Evolutionary conservation across 2,888 invertebrate genomes (phyloP).

Genomic region (Amiota mariae): DNA sequence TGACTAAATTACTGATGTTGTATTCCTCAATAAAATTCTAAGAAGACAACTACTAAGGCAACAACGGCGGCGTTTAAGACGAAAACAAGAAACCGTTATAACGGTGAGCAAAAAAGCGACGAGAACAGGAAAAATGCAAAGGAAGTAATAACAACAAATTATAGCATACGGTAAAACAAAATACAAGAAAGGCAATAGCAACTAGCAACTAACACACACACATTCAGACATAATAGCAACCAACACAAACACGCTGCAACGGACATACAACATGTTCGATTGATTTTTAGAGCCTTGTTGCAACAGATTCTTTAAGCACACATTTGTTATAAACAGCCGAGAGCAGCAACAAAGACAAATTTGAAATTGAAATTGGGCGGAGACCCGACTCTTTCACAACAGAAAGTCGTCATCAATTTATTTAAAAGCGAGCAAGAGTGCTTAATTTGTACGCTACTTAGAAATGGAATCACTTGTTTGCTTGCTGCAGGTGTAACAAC

Average conservation of each 20-base stretch:
- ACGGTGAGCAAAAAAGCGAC: too few relatives aligned
- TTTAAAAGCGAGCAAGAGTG: too few relatives aligned
- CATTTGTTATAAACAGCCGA: conserved; percentile 6
- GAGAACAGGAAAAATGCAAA: neutral
- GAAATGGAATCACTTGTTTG: conserved; percentile 5
- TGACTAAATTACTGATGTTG: too few relatives aligned
- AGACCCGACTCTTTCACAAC: conserved; percentile 7
- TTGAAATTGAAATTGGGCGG: conserved; percentile 18
- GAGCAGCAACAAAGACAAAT: neutral
- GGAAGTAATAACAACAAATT: neutral
- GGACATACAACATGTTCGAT: conserved; percentile 17
- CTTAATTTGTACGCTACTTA: neutral
- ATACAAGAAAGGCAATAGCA: neutral
- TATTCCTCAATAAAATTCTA: too few relatives aligned
- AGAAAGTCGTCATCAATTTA: neutral
- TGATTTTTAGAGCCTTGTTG: neutral
- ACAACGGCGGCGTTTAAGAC: conserved; percentile 31
- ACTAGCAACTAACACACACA: neutral
- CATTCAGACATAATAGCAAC: neutral
- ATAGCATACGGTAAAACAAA: neutral
- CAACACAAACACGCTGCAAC: conserved; percentile 2
- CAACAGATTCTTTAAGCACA: neutral
- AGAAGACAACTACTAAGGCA: conserved; percentile 35
- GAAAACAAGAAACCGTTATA: conserved; percentile 18
- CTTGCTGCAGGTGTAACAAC: conserved; percentile 27